Base-by-base conservation (phyloP, 30 jellyfish, hydroid and myxozoan genomes). In the Cassiopea xamachana region DNA sequence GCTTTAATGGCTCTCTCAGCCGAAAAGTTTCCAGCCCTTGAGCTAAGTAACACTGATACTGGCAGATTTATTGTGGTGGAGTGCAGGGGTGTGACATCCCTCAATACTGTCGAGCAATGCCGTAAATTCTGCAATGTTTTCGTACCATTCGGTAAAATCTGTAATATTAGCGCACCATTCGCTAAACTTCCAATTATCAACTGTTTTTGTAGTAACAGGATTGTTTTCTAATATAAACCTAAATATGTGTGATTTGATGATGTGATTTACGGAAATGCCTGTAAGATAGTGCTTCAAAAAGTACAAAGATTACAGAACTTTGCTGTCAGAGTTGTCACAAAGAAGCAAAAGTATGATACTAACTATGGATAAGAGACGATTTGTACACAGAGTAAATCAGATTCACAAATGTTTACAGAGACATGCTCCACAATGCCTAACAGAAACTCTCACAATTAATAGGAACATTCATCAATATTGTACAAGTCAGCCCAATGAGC, bases 281-380 rank as follows among this genome's bases (percentile, higher is more conserved):
- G 92, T 73, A 73, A 85, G 92, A 71, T 64, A 85, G 92, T 2
- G 86, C 92, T 50, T 69, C 87, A 85, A 55, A 49, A 75, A 84
- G 83, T 84, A 43, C 92, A 27, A 27, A 27, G 39, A 27, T 27
- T 27, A 27, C 39, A 27, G 39, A 27, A 27, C 39, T 27, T 27
- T 84, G 85, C 92, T 46, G 92, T 77, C 92, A 84, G 92, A 84
- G 92, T 84, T 62, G 81, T 59, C 80, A 73, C 86, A 85, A 85
- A 85, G 80, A 59, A 85, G 79, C 81, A 39, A 43, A 68, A 83
- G 91, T 68, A 83, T 83, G 91, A 83, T 69, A 83, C 90, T 64
- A 62, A 81, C 90, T 81, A 81, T 81, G 90, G 90, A 81, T 81
- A 81, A 62, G 81, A 81, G 90, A 64, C 78, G 58, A 59, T 55